A percentile compares a stretch with the other conserved stretches of the same genome.
These are phyloP conservation scores for Astropecten irregularis DNA, from an alignment of 53 echinoderm and acorn worm species.

Conservation along the genomic window DNA sequence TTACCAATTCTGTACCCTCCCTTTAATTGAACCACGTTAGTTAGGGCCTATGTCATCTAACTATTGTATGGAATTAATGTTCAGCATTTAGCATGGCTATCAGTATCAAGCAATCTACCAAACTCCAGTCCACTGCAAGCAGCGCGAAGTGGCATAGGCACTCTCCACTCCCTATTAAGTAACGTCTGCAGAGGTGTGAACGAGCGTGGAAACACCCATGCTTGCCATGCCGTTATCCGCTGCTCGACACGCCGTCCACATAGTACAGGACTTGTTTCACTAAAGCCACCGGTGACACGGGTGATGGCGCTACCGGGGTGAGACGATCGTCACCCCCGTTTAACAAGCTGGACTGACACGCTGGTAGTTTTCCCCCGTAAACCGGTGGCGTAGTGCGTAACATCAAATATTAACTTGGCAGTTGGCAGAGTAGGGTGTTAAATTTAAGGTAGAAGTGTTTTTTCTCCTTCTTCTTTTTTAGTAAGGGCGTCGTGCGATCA, in stretches of 20 bases:
- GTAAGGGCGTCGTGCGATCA: neutral
- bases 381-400: neutral
- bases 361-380: neutral
- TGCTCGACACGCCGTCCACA: neutral
- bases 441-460: neutral
- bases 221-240: neutral
- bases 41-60: no score
- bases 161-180: no score
- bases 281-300: neutral
- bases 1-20: no score
- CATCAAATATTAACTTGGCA: no score
- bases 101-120: no score
- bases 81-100: no score
- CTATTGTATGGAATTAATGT: no score
- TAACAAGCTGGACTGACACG: neutral
- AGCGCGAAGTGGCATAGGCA: no score
- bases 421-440: neutral
- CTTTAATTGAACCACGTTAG: no score
- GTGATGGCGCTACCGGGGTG: neutral
- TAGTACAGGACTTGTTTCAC: neutral
- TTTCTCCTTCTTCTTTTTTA: neutral
- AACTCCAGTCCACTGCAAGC: no score
- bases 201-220: neutral
- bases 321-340: neutral
- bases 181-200: conserved; percentile 2